Conservation (phyloP, 1,140 invertebrate genomes). For the Drosophila kepulauana region DNA sequence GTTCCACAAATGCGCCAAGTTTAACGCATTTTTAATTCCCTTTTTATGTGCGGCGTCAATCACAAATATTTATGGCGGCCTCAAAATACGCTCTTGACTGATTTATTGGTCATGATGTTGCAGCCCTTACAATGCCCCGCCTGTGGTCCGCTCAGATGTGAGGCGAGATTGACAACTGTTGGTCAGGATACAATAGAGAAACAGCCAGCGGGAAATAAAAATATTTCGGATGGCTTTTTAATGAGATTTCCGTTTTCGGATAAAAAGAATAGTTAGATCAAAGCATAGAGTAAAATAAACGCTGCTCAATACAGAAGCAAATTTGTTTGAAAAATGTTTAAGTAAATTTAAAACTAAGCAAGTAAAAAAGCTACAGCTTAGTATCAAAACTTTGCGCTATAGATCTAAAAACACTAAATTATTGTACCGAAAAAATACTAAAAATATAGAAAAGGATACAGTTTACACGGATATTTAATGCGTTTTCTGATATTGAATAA, state of each 20-base stretch:
- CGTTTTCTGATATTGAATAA: no score
- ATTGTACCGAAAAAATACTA: no score
- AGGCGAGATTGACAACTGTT: conserved; percentile 41
- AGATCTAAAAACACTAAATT: no score
- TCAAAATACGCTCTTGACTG: conserved; percentile 36
- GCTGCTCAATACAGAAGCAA: no score
- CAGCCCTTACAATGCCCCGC: neutral
- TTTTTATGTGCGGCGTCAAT: conserved; percentile 54
- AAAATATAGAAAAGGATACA: no score
- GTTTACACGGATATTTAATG: no score
- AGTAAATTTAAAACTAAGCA: no score
- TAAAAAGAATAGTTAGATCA: neutral
- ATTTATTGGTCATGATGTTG: conserved; percentile 44
- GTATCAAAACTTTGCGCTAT: no score
- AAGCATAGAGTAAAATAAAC: no score
- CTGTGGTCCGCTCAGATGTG: conserved; percentile 32
- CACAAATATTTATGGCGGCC: conserved; percentile 51
- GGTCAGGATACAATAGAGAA: conserved; percentile 19
- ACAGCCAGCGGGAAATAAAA: neutral
- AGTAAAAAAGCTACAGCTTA: no score
- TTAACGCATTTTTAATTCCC: conserved; percentile 55
- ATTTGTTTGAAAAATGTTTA: no score
- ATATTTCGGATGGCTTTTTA: conserved; percentile 8
- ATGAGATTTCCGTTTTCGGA: neutral
- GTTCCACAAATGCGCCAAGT: conserved; percentile 30